Evolutionary conservation across 1,140 invertebrate genomes (phyloP).

Genomic region (Diabrotica undecimpunctata): DNA sequence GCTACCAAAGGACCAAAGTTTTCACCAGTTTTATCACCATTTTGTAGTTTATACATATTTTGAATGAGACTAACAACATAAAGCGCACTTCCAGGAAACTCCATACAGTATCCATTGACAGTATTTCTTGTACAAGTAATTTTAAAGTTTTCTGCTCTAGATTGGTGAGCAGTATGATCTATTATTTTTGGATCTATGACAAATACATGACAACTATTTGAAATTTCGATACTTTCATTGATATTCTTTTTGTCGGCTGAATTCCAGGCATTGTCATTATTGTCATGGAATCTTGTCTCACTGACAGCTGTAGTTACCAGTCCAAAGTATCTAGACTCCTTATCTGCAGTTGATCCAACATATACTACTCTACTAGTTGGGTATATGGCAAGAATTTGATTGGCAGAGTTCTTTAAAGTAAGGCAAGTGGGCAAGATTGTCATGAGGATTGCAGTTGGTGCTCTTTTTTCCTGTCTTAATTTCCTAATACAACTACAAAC

Average conservation of each 20-base stretch:
- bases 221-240: slow-evolving; percentile 55
- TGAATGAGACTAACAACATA: slow-evolving; percentile 74
- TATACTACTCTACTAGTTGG: slow-evolving; percentile 82
- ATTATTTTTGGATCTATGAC: slow-evolving; percentile 82
- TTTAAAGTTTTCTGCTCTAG: slow-evolving; percentile 73
- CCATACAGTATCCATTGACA: slow-evolving; percentile 63
- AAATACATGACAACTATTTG: slow-evolving; percentile 93
- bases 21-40: slow-evolving; percentile 29
- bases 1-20: slow-evolving; percentile 49
- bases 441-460: slow-evolving; percentile 82
- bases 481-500: slow-evolving; percentile 81
- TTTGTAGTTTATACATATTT: slow-evolving; percentile 62
- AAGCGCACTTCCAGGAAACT: slow-evolving; percentile 86
- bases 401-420: slow-evolving; percentile 67
- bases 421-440: slow-evolving; percentile 77
- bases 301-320: slow-evolving; percentile 77
- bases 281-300: slow-evolving; percentile 38
- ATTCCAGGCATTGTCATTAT: slow-evolving; percentile 27
- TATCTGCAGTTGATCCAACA: slow-evolving; percentile 84
- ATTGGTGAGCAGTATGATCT: slow-evolving; percentile 74
- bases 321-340: slow-evolving; percentile 88
- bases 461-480: slow-evolving; percentile 82
- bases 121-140: slow-evolving; percentile 72
- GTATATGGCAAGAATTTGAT: slow-evolving; percentile 73
- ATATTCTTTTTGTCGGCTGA: slow-evolving; percentile 30